A percentile compares a stretch with the other conserved stretches of the same genome.
Evolutionary conservation across 2,113 vertebrate species (phyloP).

Genomic region (Piaya cayana): DNA sequence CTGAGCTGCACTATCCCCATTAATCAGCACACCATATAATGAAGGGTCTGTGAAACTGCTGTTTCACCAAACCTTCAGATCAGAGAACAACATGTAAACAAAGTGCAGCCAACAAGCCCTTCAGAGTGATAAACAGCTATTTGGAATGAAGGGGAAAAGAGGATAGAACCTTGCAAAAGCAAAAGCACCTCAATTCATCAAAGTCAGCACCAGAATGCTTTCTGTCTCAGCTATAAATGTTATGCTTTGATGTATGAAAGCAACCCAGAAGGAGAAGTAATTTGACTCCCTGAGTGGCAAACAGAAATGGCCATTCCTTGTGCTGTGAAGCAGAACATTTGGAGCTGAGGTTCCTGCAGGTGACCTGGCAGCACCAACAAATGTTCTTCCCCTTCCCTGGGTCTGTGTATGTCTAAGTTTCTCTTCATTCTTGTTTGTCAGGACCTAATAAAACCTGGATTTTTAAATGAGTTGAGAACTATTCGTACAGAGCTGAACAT

Average conservation of each 20-base stretch:
- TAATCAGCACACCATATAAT: neutral
- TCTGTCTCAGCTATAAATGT: neutral
- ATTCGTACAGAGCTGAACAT: neutral
- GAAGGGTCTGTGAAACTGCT: neutral
- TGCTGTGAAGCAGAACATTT: neutral
- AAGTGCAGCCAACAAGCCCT: neutral
- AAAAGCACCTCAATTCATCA: conserved; percentile 31
- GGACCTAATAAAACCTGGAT: neutral
- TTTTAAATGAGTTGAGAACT: neutral
- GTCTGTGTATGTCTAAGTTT: neutral
- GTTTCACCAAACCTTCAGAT: neutral
- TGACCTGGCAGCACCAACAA: neutral
- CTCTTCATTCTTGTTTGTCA: neutral
- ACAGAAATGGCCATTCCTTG: neutral
- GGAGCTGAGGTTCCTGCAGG: neutral
- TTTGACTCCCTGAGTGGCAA: neutral
- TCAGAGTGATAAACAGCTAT: neutral
- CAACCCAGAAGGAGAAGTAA: neutral
- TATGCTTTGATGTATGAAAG: neutral
- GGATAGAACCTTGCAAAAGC: neutral
- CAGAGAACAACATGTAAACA: neutral
- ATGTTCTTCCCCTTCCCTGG: neutral
- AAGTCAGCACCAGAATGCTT: neutral
- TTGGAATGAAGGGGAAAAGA: neutral
- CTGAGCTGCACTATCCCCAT: neutral